phyloP scores from a whole-genome alignment of 2,888 invertebrate species.

The Sycophila texana region DNA sequence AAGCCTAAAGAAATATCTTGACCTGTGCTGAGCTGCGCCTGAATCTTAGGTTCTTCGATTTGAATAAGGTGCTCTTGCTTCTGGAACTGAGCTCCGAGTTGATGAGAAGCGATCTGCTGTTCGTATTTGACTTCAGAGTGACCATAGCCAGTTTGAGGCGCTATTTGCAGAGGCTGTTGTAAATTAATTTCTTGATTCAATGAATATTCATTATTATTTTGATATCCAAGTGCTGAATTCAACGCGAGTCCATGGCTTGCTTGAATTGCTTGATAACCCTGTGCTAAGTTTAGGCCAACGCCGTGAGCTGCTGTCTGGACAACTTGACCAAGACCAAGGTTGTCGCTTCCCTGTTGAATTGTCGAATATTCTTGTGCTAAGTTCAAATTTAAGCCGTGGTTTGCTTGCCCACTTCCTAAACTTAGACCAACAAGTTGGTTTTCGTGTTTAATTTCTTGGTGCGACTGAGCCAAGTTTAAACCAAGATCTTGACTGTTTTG shows the following conservation, averaged over 20 bases:
- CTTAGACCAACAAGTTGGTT: too few species aligned
- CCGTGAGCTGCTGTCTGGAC: background rate
- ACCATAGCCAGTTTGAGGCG: background rate
- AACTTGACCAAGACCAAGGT: background rate
- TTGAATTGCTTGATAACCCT: background rate
- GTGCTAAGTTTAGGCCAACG: background rate
- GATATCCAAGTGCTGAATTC: background rate
- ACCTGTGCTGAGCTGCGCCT: background rate
- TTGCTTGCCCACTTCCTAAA: background rate
- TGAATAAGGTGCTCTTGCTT: background rate
- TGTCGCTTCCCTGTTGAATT: background rate
- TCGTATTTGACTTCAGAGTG: slow-evolving; percentile 31
- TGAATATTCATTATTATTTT: too few species aligned
- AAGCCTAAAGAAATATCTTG: background rate
- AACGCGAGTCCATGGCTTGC: background rate
- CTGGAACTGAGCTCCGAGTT: background rate
- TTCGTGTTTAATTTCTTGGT: too few species aligned
- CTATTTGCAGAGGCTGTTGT: background rate
- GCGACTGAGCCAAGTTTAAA: too few species aligned
- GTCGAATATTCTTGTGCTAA: background rate
- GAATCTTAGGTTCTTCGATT: background rate
- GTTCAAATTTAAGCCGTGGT: background rate
- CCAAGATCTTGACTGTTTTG: too few species aligned
- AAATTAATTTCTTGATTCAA: background rate
- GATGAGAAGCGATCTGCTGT: slow-evolving; percentile 7